phyloP scores from a whole-genome alignment of 2,888 invertebrate genomes.

The Tiliacea citrago region DNA sequence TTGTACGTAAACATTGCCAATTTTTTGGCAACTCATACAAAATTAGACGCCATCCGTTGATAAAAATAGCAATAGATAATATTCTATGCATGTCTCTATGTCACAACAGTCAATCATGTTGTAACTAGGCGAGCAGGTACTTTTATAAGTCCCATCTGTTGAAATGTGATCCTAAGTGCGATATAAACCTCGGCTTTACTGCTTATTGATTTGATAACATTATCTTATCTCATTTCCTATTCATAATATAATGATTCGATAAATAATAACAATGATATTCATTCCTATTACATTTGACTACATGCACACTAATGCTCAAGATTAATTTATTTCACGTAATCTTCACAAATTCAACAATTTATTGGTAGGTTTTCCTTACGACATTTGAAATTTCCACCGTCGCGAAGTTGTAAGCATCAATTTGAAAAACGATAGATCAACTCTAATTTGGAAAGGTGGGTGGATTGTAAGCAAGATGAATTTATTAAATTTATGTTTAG shows the following conservation, averaged over 20 bases:
- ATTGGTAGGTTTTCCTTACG: too few species aligned
- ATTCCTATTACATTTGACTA: background rate
- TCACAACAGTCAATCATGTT: conserved; percentile 4
- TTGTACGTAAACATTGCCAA: conserved; percentile 19
- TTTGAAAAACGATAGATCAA: conserved; percentile 4
- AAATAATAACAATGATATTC: background rate
- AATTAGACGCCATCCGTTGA: conserved; percentile 18
- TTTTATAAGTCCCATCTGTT: conserved; percentile 4
- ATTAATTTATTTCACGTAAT: background rate
- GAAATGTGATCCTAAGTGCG: conserved; percentile 20
- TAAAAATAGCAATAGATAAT: conserved; percentile 22
- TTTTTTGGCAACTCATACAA: conserved; percentile 35
- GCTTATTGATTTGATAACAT: conserved; percentile 31
- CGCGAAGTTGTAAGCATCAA: background rate
- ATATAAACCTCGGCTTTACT: conserved; percentile 30
- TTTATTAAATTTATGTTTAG: background rate
- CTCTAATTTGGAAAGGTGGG: background rate
- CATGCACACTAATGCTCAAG: background rate
- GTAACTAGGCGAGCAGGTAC: conserved; percentile 1
- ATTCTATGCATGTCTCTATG: conserved; percentile 9
- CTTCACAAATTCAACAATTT: background rate
- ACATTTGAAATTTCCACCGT: background rate
- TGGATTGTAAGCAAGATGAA: background rate
- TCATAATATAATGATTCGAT: background rate
- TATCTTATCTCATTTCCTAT: conserved; percentile 20